Evolutionary conservation across 2,888 invertebrate genomes (phyloP).

Genomic region (Calameuta idolon): DNA sequence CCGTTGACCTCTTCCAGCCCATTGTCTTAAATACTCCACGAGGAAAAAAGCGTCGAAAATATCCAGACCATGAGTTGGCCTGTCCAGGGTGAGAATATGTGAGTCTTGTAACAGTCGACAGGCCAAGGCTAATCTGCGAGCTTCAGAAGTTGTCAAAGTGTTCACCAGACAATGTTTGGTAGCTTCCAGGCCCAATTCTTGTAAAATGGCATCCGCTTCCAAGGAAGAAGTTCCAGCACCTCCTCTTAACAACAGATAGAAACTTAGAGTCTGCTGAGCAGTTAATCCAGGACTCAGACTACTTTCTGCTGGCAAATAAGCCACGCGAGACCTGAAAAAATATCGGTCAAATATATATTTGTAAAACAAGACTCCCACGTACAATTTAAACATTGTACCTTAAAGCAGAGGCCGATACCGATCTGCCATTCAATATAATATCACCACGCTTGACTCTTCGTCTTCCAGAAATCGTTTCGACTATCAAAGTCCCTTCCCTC

Average conservation of each 20-base stretch:
- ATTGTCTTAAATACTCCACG: constrained; percentile 92
- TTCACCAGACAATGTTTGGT: constrained; percentile 89
- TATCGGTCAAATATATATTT: not conserved
- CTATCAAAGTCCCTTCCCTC: constrained; percentile 85
- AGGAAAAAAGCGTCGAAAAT: constrained; percentile 96
- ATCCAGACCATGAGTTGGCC: constrained; percentile 90
- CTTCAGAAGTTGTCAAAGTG: constrained; percentile 88
- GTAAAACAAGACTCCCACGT: not conserved
- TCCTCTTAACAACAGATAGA: constrained; percentile 81
- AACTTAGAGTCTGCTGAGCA: constrained; percentile 88
- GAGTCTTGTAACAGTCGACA: constrained; percentile 89
- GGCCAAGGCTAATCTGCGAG: constrained; percentile 87
- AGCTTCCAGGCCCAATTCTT: constrained; percentile 91
- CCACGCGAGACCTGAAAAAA: constrained; percentile 73
- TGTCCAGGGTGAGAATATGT: constrained; percentile 88
- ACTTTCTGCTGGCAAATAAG: constrained; percentile 81
- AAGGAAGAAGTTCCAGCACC: constrained; percentile 73
- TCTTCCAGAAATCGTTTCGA: constrained; percentile 86
- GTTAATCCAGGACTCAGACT: constrained; percentile 88
- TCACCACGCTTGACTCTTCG: constrained; percentile 77
- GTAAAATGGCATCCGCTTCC: constrained; percentile 84
- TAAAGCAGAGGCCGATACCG: constrained; percentile 78
- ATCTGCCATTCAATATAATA: constrained; percentile 88
- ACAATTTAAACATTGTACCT: constrained; percentile 46
- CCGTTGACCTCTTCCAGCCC: constrained; percentile 79